Conservation (phyloP, 2,888 invertebrate genomes). For the Acanthosepion pharaonis region DNA sequence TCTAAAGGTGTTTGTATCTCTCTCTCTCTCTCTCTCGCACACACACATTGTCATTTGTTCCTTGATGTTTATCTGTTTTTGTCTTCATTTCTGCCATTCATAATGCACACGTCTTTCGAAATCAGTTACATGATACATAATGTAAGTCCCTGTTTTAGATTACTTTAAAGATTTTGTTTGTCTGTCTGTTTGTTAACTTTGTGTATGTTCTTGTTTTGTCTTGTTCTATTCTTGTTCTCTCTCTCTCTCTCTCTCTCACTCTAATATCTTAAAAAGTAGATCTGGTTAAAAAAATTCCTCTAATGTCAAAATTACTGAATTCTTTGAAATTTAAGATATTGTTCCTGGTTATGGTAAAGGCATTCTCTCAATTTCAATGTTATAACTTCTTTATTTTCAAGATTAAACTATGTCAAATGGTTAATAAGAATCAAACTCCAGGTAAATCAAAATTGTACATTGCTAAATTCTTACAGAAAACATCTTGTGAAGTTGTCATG, state of each 20-base stretch:
- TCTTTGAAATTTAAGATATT: too few relatives aligned
- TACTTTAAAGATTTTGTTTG: not conserved
- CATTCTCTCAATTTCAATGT: too few relatives aligned
- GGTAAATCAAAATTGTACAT: too few relatives aligned
- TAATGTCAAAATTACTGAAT: too few relatives aligned
- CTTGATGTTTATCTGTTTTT: too few relatives aligned
- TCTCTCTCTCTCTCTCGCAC: not conserved
- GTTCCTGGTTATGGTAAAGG: too few relatives aligned
- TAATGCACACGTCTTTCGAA: not conserved
- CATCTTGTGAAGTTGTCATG: too few relatives aligned
- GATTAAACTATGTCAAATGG: too few relatives aligned
- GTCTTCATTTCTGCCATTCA: not conserved
- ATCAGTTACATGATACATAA: not conserved
- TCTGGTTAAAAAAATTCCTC: not conserved
- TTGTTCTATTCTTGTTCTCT: not conserved
- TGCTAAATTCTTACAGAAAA: too few relatives aligned
- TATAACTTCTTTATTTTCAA: too few relatives aligned
- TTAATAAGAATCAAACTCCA: too few relatives aligned
- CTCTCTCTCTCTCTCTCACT: not conserved
- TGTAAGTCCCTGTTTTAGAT: constrained; percentile 35
- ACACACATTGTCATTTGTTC: too few relatives aligned
- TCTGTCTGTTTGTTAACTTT: not conserved
- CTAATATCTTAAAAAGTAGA: not conserved
- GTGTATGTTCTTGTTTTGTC: not conserved
- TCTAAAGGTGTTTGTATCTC: not conserved